phyloP scores from a whole-genome alignment of 2,797 vertebrate genomes.

The Brachymystax lenok region DNA sequence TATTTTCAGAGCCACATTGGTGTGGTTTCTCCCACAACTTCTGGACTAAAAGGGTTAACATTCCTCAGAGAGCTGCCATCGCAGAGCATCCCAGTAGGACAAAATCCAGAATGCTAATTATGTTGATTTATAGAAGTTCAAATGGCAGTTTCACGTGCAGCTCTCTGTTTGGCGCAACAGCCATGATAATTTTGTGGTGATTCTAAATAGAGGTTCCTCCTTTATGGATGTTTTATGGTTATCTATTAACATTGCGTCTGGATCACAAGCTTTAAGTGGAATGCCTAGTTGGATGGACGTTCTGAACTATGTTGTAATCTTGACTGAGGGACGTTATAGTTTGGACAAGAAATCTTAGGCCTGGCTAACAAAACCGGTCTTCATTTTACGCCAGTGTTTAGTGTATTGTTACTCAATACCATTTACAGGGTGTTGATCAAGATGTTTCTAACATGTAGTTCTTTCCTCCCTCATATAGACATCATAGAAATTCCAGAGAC shows the following conservation, averaged over 20 bases:
- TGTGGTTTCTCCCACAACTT: constrained; percentile 23
- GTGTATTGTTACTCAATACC: not conserved
- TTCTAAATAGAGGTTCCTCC: constrained; percentile 19
- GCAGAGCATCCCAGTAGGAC: constrained; percentile 15
- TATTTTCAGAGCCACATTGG: constrained; percentile 26
- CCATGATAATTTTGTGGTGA: constrained; percentile 24
- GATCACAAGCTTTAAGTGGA: not conserved
- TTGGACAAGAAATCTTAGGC: too few relatives aligned
- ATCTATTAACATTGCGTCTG: not conserved
- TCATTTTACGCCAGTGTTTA: not conserved
- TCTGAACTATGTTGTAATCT: not conserved
- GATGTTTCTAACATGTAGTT: constrained; percentile 7
- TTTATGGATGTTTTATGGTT: constrained; percentile 11
- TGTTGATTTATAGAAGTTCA: constrained; percentile 16
- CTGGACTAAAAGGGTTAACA: constrained; percentile 6
- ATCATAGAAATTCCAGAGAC: constrained; percentile 97
- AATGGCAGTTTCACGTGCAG: constrained; percentile 26
- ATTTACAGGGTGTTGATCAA: not conserved
- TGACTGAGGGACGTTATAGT: too few relatives aligned
- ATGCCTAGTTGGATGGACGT: not conserved
- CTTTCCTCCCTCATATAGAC: constrained; percentile 75
- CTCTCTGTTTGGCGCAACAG: constrained; percentile 14
- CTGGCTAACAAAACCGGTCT: too few relatives aligned
- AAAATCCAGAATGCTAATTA: constrained; percentile 31
- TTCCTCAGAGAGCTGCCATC: constrained; percentile 19